phyloP scores from a whole-genome alignment of 1,140 invertebrate genomes.

The Scaptomyza pallida region DNA sequence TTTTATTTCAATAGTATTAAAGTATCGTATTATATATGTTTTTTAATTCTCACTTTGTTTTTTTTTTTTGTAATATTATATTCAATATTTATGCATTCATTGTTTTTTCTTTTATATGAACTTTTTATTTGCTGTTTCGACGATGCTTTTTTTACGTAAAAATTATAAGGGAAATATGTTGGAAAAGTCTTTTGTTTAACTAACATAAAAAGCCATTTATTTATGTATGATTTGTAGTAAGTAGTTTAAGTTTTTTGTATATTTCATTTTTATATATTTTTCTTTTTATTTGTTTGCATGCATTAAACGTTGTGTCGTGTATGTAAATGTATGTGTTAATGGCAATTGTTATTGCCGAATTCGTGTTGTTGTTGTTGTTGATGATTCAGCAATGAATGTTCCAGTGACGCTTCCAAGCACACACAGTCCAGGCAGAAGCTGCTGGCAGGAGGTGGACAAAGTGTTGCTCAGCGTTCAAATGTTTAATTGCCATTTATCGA shows the following conservation, averaged over 20 bases:
- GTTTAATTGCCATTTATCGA: constrained; percentile 30
- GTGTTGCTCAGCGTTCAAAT: constrained; percentile 42
- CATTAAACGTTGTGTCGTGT: constrained; percentile 42
- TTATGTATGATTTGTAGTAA: constrained; percentile 46
- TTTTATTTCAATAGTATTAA: constrained; percentile 83
- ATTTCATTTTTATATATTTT: constrained; percentile 42
- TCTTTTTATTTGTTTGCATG: constrained; percentile 44
- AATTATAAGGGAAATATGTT: constrained; percentile 32
- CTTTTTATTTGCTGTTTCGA: constrained; percentile 38
- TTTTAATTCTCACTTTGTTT: constrained; percentile 45
- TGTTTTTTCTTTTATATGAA: constrained; percentile 27
- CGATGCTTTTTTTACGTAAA: constrained; percentile 61
- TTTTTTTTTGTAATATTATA: constrained; percentile 51
- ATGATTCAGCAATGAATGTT: constrained; percentile 33
- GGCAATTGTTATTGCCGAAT: constrained; percentile 49
- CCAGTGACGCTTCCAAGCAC: constrained; percentile 25
- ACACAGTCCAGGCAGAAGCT: constrained; percentile 26
- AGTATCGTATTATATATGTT: constrained; percentile 80
- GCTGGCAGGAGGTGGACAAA: constrained; percentile 34
- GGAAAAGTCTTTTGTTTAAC: constrained; percentile 49
- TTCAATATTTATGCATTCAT: constrained; percentile 70
- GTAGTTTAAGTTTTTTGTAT: constrained; percentile 26
- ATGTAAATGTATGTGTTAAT: constrained; percentile 44
- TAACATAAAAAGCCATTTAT: constrained; percentile 69
- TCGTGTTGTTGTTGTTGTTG: constrained; percentile 12